phyloP scores from a whole-genome alignment of 2,888 invertebrate genomes.

The Exephanes ischioxanthus region DNA sequence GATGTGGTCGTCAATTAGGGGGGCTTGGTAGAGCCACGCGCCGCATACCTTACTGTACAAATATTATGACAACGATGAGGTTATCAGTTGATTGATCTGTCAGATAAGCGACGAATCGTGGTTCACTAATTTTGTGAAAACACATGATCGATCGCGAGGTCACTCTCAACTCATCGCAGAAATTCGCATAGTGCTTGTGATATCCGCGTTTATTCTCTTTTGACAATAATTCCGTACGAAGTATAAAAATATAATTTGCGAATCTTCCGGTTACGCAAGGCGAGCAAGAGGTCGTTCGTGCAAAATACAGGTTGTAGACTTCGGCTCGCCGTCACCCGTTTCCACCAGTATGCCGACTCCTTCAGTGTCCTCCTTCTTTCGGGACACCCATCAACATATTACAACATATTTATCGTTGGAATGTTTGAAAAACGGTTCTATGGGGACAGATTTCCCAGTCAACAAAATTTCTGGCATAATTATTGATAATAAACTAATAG shows the following conservation, averaged over 20 bases:
- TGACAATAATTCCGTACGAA: background rate
- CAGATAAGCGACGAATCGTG: no score
- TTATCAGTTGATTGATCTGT: no score
- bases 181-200: background rate
- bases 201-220: background rate
- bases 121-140: background rate
- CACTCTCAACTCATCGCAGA: background rate
- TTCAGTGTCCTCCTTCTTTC: slow-evolving; percentile 88
- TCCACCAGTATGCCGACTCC: slow-evolving; percentile 84
- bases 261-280: background rate
- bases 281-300: background rate
- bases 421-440: no score
- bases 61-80: no score
- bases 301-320: background rate
- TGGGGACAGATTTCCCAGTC: no score
- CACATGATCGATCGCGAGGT: background rate
- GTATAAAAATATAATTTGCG: background rate
- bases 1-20: background rate
- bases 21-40: no score
- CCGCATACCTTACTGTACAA: no score
- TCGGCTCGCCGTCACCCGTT: background rate
- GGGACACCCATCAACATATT: slow-evolving; percentile 72
- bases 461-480: no score
- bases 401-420: no score
- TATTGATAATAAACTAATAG: no score